Evolutionary conservation across 2,888 invertebrate genomes (phyloP).

Genomic region (Smittia sp.): DNA sequence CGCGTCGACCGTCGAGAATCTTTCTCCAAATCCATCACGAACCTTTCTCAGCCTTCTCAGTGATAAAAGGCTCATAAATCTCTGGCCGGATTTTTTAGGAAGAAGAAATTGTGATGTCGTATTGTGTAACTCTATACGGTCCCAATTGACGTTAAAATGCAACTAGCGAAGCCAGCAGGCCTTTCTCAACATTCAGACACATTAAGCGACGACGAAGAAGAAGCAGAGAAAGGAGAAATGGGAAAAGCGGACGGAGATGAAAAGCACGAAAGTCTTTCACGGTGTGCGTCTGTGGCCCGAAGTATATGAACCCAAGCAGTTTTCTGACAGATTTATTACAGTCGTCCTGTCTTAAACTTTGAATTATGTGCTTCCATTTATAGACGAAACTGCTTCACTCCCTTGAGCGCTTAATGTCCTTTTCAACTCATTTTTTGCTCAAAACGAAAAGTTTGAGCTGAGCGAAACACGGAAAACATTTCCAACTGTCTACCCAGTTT

Average conservation of each 20-base stretch:
- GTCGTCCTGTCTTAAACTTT: slow-evolving; percentile 40
- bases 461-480: slow-evolving; percentile 13
- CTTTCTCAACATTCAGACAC: slow-evolving; percentile 35
- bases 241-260: slow-evolving; percentile 5
- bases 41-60: not conserved
- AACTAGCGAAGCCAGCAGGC: slow-evolving; percentile 26
- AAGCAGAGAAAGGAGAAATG: not conserved
- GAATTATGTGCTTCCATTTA: slow-evolving; percentile 39
- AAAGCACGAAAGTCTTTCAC: slow-evolving; percentile 9
- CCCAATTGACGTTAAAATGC: not conserved
- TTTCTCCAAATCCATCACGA: slow-evolving; percentile 26
- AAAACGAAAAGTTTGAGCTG: not conserved
- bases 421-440: slow-evolving; percentile 6
- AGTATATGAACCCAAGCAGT: slow-evolving; percentile 37
- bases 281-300: not conserved
- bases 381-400: slow-evolving; percentile 31
- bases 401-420: slow-evolving; percentile 30
- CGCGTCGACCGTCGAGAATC: not conserved
- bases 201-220: not conserved
- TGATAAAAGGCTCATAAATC: slow-evolving; percentile 38
- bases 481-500: not conserved
- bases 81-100: not conserved
- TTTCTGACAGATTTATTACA: slow-evolving; percentile 41
- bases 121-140: slow-evolving; percentile 34
- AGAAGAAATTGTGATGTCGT: slow-evolving; percentile 28